phyloP scores from a whole-genome alignment of 2,113 vertebrate species.

The Scartelaos histophorus region DNA sequence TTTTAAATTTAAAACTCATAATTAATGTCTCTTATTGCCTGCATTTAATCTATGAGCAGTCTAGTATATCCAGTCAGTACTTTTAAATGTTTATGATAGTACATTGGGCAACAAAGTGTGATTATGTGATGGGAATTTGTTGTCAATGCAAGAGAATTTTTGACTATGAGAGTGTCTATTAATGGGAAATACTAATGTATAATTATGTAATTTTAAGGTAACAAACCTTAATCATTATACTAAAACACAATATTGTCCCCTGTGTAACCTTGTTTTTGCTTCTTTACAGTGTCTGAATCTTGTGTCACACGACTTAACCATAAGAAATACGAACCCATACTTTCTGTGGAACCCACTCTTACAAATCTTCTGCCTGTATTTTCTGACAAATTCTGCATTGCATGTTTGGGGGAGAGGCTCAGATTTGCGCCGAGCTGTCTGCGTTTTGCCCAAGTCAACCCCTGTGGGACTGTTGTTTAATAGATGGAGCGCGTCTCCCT shows the following conservation, averaged over 20 bases:
- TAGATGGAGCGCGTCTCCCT: constrained; percentile 63
- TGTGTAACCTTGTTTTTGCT: neutral
- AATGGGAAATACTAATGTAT: neutral
- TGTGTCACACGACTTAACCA: neutral
- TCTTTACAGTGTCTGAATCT: neutral
- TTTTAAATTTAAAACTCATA: too few species aligned
- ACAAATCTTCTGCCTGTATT: constrained; percentile 35
- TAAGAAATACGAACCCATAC: constrained; percentile 47
- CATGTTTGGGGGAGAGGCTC: constrained; percentile 48
- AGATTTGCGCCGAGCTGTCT: constrained; percentile 64
- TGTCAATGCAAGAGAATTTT: too few species aligned
- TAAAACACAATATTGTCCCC: neutral
- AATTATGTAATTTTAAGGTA: neutral
- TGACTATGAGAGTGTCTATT: too few species aligned
- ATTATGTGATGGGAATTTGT: too few species aligned
- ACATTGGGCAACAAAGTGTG: too few species aligned
- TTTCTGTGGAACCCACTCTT: constrained; percentile 45
- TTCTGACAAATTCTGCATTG: constrained; percentile 22
- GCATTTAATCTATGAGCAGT: too few species aligned
- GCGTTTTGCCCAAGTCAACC: constrained; percentile 57
- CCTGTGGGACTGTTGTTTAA: constrained; percentile 63
- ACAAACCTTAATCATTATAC: neutral
- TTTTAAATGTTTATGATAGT: too few species aligned
- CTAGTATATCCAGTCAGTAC: too few species aligned
- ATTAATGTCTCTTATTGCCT: too few species aligned